Percentiles rank a stretch among this genome's conserved stretches.
These are phyloP conservation scores for Rhinophrynus dorsalis DNA, from an alignment of 2,797 vertebrate genomes.

Conservation along the genomic window DNA sequence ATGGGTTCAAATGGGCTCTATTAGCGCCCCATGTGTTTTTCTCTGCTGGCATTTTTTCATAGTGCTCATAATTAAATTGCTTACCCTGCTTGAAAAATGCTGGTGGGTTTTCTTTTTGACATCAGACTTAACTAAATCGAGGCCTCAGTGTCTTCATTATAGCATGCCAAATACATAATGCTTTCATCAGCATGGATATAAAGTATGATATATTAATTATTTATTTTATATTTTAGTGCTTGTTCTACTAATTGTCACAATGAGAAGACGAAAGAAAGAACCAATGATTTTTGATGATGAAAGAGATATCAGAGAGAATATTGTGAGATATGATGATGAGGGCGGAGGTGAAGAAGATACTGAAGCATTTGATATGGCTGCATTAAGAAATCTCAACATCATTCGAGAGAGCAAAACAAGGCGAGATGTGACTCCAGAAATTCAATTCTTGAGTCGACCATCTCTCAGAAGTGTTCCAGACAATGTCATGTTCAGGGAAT, in stretches of 20 bases:
- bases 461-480: slow-evolving; percentile 85
- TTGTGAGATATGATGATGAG: slow-evolving; percentile 93
- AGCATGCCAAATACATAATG: too few species aligned
- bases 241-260: slow-evolving; percentile 87
- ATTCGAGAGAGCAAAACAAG: slow-evolving; percentile 81
- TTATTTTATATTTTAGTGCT: slow-evolving; percentile 71
- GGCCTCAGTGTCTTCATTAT: too few species aligned
- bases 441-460: slow-evolving; percentile 83
- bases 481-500: slow-evolving; percentile 91
- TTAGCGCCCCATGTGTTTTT: too few species aligned
- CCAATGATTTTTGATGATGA: slow-evolving; percentile 93
- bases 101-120: too few species aligned
- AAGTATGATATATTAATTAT: neutral
- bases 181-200: too few species aligned
- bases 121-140: too few species aligned
- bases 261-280: slow-evolving; percentile 86
- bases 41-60: too few species aligned
- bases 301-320: slow-evolving; percentile 90
- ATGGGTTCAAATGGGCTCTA: too few species aligned
- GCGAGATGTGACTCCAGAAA: slow-evolving; percentile 89
- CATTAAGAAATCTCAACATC: slow-evolving; percentile 88
- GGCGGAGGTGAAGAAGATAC: slow-evolving; percentile 96
- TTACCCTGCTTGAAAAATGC: too few species aligned
- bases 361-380: slow-evolving; percentile 94
- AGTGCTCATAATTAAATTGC: too few species aligned